These are phyloP conservation scores for Thumatha senex DNA, from an alignment of 2,888 invertebrate genomes.

Conservation along the genomic window DNA sequence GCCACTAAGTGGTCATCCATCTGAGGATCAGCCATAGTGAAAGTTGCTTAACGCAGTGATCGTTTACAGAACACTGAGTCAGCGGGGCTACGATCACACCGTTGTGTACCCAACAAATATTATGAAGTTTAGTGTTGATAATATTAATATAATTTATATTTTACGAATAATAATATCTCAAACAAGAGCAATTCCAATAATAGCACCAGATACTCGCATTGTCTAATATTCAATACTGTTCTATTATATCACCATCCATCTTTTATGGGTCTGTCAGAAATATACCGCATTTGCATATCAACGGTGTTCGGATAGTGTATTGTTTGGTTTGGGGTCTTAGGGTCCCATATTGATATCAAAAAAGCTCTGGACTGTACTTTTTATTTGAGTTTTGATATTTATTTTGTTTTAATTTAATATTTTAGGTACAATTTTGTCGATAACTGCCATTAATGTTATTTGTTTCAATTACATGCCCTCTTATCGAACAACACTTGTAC, in stretches of 20 bases:
- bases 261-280: slow-evolving; percentile 75
- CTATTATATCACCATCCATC: slow-evolving; percentile 70
- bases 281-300: slow-evolving; percentile 76
- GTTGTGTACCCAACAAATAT: too few relatives aligned
- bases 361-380: not conserved
- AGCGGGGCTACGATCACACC: too few relatives aligned
- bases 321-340: slow-evolving; percentile 31
- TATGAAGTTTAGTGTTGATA: too few relatives aligned
- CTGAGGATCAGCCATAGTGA: too few relatives aligned
- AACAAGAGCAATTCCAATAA: slow-evolving; percentile 17
- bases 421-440: not conserved
- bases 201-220: slow-evolving; percentile 22
- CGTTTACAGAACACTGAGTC: too few relatives aligned
- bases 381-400: not conserved
- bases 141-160: too few relatives aligned
- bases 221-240: slow-evolving; percentile 44
- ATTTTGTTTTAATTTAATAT: not conserved
- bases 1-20: too few relatives aligned
- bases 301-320: slow-evolving; percentile 43
- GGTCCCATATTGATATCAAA: slow-evolving; percentile 6
- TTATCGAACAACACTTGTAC: too few relatives aligned
- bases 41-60: too few relatives aligned
- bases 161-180: slow-evolving; percentile 6
- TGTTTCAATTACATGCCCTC: too few relatives aligned
- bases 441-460: too few relatives aligned